Evolutionary conservation across 1,140 invertebrate genomes (phyloP), one percentile per base, ranked within the genome.

Genomic region (Galleria mellonella): DNA sequence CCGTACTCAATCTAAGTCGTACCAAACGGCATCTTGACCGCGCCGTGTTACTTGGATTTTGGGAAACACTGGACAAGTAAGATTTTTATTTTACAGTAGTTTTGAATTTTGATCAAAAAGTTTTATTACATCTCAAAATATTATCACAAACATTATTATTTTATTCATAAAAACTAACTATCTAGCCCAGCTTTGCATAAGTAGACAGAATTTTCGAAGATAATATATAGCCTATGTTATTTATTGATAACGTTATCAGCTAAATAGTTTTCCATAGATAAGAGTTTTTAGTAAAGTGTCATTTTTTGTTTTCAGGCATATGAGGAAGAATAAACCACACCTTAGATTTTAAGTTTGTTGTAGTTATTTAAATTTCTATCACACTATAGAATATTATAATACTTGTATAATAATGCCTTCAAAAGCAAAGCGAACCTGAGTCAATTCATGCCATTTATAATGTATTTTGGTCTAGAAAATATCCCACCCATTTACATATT

Each of bases 11-110:
- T 76, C 86, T 99, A 4, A 98, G 96, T 39, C 89, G 95, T 66
- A 94, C 94, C 36, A 98, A 98, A 87, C 88, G 98, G 28, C 98
- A 99, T 91, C 92, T 99, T 57, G 98, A 99, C 87, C 89, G 97
- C 69, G 97, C 98, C 31, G 94, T 94, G 30, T 88, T 99, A 27
- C 95, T 99, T 89, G 91, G 93, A 54, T 98, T 99, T 86, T 99
- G 98, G 98, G 97, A 99, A 87, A 93, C 92, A 54, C 88, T 99
- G 7, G 97, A 99, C 78, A 96, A 93, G 95, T 98, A 89, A 84
- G 89, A 89, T 41, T 0, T 6, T 2, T 23, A 23, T 3, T n/a
- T n/a, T n/a, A n/a, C n/a, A n/a, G n/a, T n/a, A n/a, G n/a, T n/a
- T n/a, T n/a, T n/a, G n/a, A n/a, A n/a, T n/a, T n/a, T n/a, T n/a